A percentile compares a stretch with the other conserved stretches of the same genome.
These are phyloP conservation scores for Eufriesea mexicana DNA, from an alignment of 1,140 invertebrate genomes.

Conservation along the genomic window DNA sequence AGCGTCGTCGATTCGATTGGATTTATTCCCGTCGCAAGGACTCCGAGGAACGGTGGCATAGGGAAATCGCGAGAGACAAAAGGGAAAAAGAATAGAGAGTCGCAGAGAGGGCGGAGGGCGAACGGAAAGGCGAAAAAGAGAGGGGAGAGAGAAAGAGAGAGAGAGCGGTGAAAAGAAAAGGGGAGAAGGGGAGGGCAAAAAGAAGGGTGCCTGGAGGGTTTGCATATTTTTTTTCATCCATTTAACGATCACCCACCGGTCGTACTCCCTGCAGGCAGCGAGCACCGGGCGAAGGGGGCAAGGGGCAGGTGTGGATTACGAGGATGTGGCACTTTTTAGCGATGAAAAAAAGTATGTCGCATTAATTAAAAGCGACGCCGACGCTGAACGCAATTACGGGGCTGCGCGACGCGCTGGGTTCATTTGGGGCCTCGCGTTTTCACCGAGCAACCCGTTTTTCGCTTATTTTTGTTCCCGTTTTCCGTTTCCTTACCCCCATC, in stretches of 20 bases:
- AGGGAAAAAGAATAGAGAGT: not conserved
- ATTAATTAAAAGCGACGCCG: constrained; percentile 77
- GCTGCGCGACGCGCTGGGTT: constrained; percentile 56
- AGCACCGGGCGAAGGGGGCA: not conserved
- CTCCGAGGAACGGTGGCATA: not conserved
- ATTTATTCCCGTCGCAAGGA: constrained; percentile 34
- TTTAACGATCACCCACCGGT: constrained; percentile 57
- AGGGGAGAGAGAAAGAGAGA: not conserved
- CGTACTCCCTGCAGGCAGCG: constrained; percentile 33
- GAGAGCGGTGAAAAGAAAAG: not conserved
- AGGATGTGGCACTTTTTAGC: constrained; percentile 67
- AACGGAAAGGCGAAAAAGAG: not conserved
- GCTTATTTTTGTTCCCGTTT: constrained; percentile 27
- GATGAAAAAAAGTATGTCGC: constrained; percentile 75
- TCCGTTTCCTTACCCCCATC: constrained; percentile 19
- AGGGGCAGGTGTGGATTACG: constrained; percentile 62
- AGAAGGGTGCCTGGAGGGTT: constrained; percentile 47
- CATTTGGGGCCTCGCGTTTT: constrained; percentile 55
- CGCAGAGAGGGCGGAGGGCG: not conserved
- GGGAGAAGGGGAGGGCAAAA: constrained; percentile 1
- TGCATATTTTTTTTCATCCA: constrained; percentile 49
- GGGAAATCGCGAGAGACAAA: constrained; percentile 29
- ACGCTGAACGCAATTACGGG: constrained; percentile 68
- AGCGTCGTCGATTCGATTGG: constrained; percentile 32
- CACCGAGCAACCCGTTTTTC: constrained; percentile 51